A percentile compares a stretch with the other conserved stretches of the same genome.
Conservation (phyloP, 2,888 invertebrate species). For the Podabrus alpinus region DNA sequence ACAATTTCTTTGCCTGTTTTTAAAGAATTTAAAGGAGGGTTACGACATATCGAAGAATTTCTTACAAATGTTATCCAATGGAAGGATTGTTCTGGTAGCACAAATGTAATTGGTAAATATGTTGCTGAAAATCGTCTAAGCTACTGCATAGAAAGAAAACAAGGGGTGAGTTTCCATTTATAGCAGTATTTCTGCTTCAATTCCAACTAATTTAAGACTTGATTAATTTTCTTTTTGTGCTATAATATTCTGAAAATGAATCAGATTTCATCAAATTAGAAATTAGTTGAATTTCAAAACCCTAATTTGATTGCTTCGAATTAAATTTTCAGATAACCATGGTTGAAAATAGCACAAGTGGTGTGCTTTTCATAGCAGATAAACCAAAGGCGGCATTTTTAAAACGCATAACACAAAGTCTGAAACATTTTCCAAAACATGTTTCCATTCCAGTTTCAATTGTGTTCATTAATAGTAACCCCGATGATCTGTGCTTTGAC, state of each 20-base stretch:
- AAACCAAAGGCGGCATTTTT: slow-evolving; percentile 41
- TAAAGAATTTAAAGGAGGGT: slow-evolving; percentile 52
- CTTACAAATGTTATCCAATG: slow-evolving; percentile 41
- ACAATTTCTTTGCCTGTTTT: slow-evolving; percentile 62
- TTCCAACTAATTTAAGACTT: too few species aligned
- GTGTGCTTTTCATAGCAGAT: slow-evolving; percentile 49
- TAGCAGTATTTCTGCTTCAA: background rate
- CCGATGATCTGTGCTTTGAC: background rate
- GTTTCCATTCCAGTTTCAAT: slow-evolving; percentile 8
- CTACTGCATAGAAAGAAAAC: slow-evolving; percentile 48
- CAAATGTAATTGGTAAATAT: slow-evolving; percentile 45
- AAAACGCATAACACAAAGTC: slow-evolving; percentile 35
- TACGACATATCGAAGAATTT: slow-evolving; percentile 25
- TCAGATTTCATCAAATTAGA: background rate
- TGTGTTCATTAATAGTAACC: slow-evolving; percentile 10
- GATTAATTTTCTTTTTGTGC: too few species aligned
- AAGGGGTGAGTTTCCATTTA: slow-evolving; percentile 29
- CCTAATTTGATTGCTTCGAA: too few species aligned
- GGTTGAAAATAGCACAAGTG: slow-evolving; percentile 42
- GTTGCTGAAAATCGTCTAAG: slow-evolving; percentile 34
- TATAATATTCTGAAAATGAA: too few species aligned
- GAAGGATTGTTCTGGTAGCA: slow-evolving; percentile 46
- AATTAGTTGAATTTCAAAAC: background rate
- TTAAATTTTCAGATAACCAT: slow-evolving; percentile 19
- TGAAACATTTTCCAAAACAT: slow-evolving; percentile 13